Evolutionary conservation across 1,140 invertebrate species (phyloP), one percentile per base, ranked within the genome.

Genomic region (Lordiphosa clarofinis): DNA sequence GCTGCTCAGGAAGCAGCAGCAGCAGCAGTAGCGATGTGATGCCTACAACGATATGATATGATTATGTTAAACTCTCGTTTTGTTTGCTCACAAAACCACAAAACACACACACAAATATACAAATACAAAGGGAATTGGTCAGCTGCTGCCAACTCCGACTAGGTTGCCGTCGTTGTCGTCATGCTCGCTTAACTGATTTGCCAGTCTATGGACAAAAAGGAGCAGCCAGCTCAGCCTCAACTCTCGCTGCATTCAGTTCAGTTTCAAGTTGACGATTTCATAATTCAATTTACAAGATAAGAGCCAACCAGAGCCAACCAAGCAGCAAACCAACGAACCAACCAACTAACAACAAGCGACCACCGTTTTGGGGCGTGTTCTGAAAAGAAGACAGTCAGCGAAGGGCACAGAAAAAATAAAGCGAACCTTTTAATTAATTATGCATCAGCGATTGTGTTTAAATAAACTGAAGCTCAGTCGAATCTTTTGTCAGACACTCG

Each of bases 251-350:
- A 76, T 78, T 82, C 76, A 76, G 78, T 76, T 82, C 57, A 75
- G 73, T 73, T 84, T 82, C 78, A 84, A 84, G 78, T 82, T 82
- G 78, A 82, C 78, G 78, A 82, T 82, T 82, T 84, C 78, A 82
- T 82, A 82, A 82, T 82, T 82, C 79, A 82, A 82, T 82, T 82
- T 82, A 82, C 78, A 82, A 82, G 78, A 82, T 82, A 82, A 82
- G 73, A 48, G 56, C 67, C 73, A 56, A 49, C 42, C 66, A 68
- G 38, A 66, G 59, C 42, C 68, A 58, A 24, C 56, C 56, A 47
- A 62, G 12, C 40, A 58, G 35, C 12, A 44, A 36, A 48, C 38
- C 55, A 58, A 44, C 40, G 43, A 66, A 28, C 46, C 69, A 39
- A 57, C 44, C 64, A 73, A 53, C 73, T 31, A 31, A 31, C 62